Evolutionary conservation across 2,113 vertebrate species (phyloP).

Genomic region (Alces alces): DNA sequence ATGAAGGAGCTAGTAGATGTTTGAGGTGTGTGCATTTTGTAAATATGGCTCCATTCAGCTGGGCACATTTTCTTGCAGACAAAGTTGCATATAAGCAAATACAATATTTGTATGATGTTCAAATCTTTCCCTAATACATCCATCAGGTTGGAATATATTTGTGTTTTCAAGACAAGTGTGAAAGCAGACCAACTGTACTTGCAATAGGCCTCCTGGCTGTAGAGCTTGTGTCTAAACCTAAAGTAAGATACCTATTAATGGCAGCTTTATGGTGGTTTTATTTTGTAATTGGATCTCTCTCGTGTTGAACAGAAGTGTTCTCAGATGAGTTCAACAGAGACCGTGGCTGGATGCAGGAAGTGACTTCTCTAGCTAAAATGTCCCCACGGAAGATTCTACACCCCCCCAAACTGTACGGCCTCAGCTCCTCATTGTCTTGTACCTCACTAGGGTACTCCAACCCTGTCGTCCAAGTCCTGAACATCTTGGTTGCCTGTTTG

Average conservation of each 20-base stretch:
- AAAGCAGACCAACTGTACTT: neutral
- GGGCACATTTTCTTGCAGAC: neutral
- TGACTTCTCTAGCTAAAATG: neutral
- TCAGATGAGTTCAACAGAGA: neutral
- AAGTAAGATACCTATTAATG: neutral
- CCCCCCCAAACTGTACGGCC: neutral
- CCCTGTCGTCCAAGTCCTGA: slow-evolving; percentile 31
- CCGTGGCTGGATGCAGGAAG: neutral
- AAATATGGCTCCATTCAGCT: neutral
- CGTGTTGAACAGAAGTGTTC: neutral
- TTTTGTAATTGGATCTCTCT: neutral
- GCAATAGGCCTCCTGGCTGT: neutral
- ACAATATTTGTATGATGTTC: neutral
- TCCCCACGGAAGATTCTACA: neutral
- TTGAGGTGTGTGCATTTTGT: neutral
- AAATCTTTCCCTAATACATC: neutral
- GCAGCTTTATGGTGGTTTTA: neutral
- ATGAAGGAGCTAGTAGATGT: neutral
- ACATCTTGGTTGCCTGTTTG: slow-evolving; percentile 15
- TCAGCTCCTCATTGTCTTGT: slow-evolving; percentile 1
- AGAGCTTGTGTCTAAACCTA: neutral
- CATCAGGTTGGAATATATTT: neutral
- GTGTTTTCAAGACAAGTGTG: neutral
- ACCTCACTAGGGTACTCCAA: neutral
- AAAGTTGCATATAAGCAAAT: neutral